Percentiles rank a stretch among this genome's conserved stretches.
Evolutionary conservation across 1,140 invertebrate species (phyloP).

Genomic region (Gerris buenoi): DNA sequence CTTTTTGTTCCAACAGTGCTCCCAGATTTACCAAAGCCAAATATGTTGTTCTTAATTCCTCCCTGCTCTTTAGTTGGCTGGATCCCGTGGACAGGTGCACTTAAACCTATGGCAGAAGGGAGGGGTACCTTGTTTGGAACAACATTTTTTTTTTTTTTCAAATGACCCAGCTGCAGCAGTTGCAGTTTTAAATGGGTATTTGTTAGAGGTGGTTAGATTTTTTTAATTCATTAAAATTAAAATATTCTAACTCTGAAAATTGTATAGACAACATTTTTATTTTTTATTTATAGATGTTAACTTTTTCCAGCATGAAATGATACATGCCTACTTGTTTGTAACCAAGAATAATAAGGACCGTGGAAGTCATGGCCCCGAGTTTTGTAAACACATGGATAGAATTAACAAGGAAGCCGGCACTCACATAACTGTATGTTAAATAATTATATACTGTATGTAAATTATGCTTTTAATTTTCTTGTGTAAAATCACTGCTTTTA

Average conservation of each 20-base stretch:
- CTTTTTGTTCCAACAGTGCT: not conserved
- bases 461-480: no score
- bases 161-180: no score
- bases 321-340: constrained; percentile 91
- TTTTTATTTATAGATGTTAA: no score
- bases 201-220: not conserved
- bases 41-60: constrained; percentile 8
- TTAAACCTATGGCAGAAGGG: constrained; percentile 2
- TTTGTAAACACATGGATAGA: constrained; percentile 80
- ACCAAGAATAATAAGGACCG: constrained; percentile 63
- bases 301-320: constrained; percentile 87
- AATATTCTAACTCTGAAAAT: no score
- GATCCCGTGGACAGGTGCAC: constrained; percentile 14
- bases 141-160: no score
- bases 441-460: not conserved
- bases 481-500: no score
- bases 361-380: constrained; percentile 88
- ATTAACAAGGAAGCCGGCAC: constrained; percentile 79
- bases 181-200: not conserved
- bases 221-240: no score
- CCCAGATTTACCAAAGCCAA: constrained; percentile 6
- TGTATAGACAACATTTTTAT: no score
- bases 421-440: constrained; percentile 66
- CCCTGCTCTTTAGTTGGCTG: constrained; percentile 4
- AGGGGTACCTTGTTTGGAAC: no score